Evolutionary conservation across 2,888 invertebrate species (phyloP).

Genomic region (Heliconius erato): DNA sequence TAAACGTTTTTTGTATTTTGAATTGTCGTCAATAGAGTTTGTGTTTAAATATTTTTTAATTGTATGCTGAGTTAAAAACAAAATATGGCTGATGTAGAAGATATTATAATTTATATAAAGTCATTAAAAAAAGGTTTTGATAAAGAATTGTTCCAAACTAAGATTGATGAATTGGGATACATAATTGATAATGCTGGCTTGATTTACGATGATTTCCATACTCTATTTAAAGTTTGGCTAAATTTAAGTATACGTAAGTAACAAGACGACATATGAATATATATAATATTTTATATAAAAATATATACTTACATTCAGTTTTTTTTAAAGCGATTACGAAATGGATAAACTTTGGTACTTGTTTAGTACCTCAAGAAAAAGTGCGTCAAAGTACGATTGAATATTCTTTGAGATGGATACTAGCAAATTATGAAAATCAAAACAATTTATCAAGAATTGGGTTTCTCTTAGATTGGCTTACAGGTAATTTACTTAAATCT

Average conservation of each 20-base stretch:
- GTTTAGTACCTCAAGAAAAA: constrained; percentile 73
- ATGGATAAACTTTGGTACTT: constrained; percentile 76
- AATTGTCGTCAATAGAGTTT: constrained; percentile 11
- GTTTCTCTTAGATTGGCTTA: constrained; percentile 79
- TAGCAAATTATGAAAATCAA: constrained; percentile 68
- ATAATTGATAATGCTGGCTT: constrained; percentile 70
- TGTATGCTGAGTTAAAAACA: constrained; percentile 12
- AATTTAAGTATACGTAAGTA: constrained; percentile 81
- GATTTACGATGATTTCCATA: constrained; percentile 74
- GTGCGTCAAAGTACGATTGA: constrained; percentile 71
- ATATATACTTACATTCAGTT: neutral
- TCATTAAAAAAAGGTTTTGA: constrained; percentile 78
- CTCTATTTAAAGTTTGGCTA: constrained; percentile 79
- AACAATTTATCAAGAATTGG: constrained; percentile 67
- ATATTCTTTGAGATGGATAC: constrained; percentile 76
- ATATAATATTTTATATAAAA: neutral
- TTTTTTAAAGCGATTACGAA: constrained; percentile 72
- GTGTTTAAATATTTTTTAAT: neutral
- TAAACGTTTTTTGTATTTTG: constrained; percentile 38
- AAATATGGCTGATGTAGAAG: constrained; percentile 73
- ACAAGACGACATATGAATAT: neutral
- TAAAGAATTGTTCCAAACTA: constrained; percentile 76
- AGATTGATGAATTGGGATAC: constrained; percentile 73
- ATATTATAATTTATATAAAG: constrained; percentile 78
- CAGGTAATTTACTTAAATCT: constrained; percentile 62